A percentile compares a stretch with the other conserved stretches of the same genome.
phyloP scores from a whole-genome alignment of 1,140 invertebrate genomes.

The Apis laboriosa region DNA sequence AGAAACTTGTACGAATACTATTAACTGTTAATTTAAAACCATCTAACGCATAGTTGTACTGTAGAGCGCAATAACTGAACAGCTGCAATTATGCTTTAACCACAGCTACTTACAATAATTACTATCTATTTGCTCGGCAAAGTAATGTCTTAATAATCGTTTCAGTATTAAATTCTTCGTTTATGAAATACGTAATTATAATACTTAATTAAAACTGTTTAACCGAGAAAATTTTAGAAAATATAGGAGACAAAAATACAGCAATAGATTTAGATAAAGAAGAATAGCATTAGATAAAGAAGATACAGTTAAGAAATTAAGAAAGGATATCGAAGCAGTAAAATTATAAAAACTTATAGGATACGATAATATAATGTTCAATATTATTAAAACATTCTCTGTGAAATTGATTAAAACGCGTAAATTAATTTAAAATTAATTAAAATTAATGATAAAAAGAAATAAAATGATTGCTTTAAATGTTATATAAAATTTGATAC shows the following conservation, averaged over 20 bases:
- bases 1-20: not conserved
- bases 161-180: not conserved
- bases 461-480: no score
- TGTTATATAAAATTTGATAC: no score
- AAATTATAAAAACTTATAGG: no score
- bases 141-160: not conserved
- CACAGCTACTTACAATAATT: not conserved
- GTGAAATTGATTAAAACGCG: no score
- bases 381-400: no score
- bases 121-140: not conserved
- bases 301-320: not conserved
- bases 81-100: not conserved
- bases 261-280: no score
- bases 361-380: no score
- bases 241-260: not conserved
- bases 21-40: not conserved
- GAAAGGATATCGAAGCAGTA: no score
- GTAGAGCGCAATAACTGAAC: not conserved
- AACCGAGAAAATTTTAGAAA: not conserved
- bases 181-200: not conserved
- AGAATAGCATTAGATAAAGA: not conserved
- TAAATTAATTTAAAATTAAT: no score
- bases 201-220: no score
- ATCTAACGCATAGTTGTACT: not conserved
- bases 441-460: no score